Conservation (phyloP, 92 coral and sea anemone genomes). For the Phenganax subtilis region DNA sequence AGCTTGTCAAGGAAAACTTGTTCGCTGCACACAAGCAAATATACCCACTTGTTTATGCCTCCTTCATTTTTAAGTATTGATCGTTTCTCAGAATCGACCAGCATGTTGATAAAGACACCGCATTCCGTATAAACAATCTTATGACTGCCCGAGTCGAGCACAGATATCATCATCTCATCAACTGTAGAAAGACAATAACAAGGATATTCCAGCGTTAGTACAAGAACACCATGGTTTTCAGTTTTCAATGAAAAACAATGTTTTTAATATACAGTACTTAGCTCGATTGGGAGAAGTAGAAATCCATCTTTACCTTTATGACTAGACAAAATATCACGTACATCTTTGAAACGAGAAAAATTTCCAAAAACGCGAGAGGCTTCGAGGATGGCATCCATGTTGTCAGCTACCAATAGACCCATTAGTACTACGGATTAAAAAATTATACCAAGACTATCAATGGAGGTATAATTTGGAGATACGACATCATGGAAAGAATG, state of each 20-base stretch:
- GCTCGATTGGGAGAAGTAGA: too few species aligned
- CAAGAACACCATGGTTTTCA: too few species aligned
- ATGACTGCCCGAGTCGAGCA: constrained; percentile 92
- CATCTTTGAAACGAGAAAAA: constrained; percentile 74
- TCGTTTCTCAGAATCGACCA: constrained; percentile 75
- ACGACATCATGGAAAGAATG: too few species aligned
- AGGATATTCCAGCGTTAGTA: too few species aligned
- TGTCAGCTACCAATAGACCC: constrained; percentile 78
- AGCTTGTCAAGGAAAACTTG: too few species aligned
- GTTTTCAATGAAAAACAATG: too few species aligned
- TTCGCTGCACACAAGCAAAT: neutral
- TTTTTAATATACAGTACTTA: too few species aligned
- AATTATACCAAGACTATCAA: neutral
- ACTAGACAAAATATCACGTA: constrained; percentile 64
- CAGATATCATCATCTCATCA: constrained; percentile 91
- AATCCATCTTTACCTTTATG: constrained; percentile 62
- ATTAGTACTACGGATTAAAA: constrained; percentile 61
- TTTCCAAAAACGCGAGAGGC: constrained; percentile 93
- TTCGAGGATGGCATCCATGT: constrained; percentile 99
- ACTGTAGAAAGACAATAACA: constrained; percentile 44
- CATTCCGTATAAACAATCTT: constrained; percentile 92
- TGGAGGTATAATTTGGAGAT: neutral
- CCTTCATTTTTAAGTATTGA: constrained; percentile 79
- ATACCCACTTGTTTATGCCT: constrained; percentile 66
- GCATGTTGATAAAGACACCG: constrained; percentile 89